phyloP scores from a whole-genome alignment of 2,113 vertebrate genomes.

The pig (Sus scrofa) region DNA sequence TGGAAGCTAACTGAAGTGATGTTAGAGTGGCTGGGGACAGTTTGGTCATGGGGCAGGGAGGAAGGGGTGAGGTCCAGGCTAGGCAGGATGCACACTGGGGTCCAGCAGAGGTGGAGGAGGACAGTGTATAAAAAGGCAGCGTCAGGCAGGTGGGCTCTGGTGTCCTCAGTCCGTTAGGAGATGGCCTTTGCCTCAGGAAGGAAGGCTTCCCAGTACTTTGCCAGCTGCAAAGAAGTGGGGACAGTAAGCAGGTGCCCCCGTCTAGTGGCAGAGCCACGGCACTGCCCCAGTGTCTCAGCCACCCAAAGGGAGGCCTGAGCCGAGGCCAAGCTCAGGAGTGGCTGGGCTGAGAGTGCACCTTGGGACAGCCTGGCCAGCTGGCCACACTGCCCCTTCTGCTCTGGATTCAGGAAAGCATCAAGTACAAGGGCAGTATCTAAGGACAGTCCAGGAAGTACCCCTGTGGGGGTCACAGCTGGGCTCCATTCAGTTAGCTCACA shows the following conservation, averaged over 20 bases:
- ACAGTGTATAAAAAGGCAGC: constrained; percentile 92
- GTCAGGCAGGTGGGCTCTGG: constrained; percentile 80
- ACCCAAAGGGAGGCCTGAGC: neutral
- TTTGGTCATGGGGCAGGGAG: neutral
- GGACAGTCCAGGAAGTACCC: neutral
- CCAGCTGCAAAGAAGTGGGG: constrained; percentile 89
- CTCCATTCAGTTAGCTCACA: neutral
- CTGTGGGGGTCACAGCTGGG: neutral
- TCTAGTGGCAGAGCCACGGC: neutral
- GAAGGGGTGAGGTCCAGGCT: constrained; percentile 77
- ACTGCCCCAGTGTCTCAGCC: neutral
- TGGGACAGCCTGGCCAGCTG: neutral
- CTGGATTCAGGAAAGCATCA: neutral
- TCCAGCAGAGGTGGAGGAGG: constrained; percentile 91
- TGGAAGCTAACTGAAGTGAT: constrained; percentile 93
- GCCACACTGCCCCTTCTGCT: neutral
- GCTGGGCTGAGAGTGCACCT: neutral
- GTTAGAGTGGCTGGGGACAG: constrained; percentile 88
- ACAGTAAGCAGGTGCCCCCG: neutral
- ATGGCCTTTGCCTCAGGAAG: constrained; percentile 99
- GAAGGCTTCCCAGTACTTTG: constrained; percentile 99
- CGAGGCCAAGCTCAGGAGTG: neutral
- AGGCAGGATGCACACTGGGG: constrained; percentile 63
- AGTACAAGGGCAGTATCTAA: neutral
- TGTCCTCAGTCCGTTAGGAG: constrained; percentile 89